Percentiles rank a stretch among this genome's conserved stretches.
phyloP scores from a whole-genome alignment of 1,140 invertebrate species.

The Aphidius ervi region DNA sequence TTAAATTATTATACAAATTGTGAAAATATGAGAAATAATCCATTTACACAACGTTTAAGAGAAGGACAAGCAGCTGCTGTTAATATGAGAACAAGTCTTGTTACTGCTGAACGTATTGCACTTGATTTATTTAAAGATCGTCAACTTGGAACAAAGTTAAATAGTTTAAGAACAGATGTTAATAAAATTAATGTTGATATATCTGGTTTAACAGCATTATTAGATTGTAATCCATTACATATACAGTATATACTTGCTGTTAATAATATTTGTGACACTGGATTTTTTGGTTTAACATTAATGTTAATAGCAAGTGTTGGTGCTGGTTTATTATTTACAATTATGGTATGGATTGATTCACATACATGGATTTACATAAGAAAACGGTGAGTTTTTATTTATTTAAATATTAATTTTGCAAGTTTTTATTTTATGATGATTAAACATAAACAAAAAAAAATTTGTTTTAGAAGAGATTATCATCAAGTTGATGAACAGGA shows the following conservation, averaged over 20 bases:
- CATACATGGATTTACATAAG: slow-evolving; percentile 95
- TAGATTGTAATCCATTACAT: slow-evolving; percentile 77
- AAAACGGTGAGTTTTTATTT: slow-evolving; percentile 72
- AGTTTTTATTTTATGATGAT: background rate
- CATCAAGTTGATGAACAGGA: slow-evolving; percentile 71
- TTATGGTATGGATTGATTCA: slow-evolving; percentile 89
- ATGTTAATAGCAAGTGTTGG: slow-evolving; percentile 80
- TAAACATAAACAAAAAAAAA: slow-evolving; percentile 4
- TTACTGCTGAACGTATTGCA: slow-evolving; percentile 59
- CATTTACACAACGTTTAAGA: slow-evolving; percentile 70
- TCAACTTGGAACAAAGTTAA: slow-evolving; percentile 65
- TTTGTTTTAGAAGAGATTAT: slow-evolving; percentile 64
- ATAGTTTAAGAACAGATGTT: slow-evolving; percentile 67
- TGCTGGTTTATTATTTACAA: slow-evolving; percentile 82
- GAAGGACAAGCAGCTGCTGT: slow-evolving; percentile 71
- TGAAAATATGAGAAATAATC: slow-evolving; percentile 71
- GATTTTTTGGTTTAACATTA: slow-evolving; percentile 73
- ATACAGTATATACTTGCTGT: slow-evolving; percentile 74
- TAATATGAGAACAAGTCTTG: slow-evolving; percentile 64
- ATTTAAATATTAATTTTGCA: background rate
- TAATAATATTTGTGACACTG: slow-evolving; percentile 73
- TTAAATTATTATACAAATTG: slow-evolving; percentile 80
- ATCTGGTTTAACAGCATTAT: slow-evolving; percentile 61
- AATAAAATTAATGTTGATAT: slow-evolving; percentile 62
- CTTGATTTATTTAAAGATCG: slow-evolving; percentile 61